Evolutionary conservation across 1,140 invertebrate species (phyloP).

Genomic region (Ceratina australensis): DNA sequence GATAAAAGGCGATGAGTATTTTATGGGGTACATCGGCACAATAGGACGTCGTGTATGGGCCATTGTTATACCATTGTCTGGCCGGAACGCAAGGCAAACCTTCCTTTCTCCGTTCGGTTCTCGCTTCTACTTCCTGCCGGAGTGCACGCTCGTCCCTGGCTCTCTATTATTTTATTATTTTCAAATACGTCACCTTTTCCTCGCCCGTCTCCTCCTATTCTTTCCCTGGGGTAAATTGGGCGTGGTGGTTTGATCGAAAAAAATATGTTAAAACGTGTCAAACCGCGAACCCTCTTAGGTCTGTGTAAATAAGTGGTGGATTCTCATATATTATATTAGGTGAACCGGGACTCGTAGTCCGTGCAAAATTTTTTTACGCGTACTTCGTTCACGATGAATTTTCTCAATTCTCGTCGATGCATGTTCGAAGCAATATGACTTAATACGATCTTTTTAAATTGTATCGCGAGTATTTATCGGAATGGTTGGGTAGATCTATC

Average conservation of each 20-base stretch:
- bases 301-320: conserved; percentile 1
- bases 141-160: conserved; percentile 40
- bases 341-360: neutral
- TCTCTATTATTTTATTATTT: conserved; percentile 77
- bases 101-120: conserved; percentile 35
- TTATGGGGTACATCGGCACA: conserved; percentile 75
- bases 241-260: conserved; percentile 62
- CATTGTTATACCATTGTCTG: conserved; percentile 72
- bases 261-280: conserved; percentile 66
- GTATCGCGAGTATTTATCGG: neutral
- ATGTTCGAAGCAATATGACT: neutral
- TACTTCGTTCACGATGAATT: too few species aligned
- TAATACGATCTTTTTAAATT: neutral
- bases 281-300: conserved; percentile 56
- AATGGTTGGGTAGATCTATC: conserved; percentile 13
- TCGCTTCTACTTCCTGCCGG: conserved; percentile 3
- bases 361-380: too few species aligned
- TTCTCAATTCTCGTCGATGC: too few species aligned
- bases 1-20: conserved; percentile 80
- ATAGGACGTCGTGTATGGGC: conserved; percentile 70
- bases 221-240: conserved; percentile 52
- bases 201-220: neutral
- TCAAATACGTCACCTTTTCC: conserved; percentile 68
- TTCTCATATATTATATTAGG: neutral
- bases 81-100: conserved; percentile 61